Evolutionary conservation across 2,797 vertebrate genomes (phyloP), one percentile per base, ranked within the genome.

Genomic region (Acipenser transmontanus): DNA sequence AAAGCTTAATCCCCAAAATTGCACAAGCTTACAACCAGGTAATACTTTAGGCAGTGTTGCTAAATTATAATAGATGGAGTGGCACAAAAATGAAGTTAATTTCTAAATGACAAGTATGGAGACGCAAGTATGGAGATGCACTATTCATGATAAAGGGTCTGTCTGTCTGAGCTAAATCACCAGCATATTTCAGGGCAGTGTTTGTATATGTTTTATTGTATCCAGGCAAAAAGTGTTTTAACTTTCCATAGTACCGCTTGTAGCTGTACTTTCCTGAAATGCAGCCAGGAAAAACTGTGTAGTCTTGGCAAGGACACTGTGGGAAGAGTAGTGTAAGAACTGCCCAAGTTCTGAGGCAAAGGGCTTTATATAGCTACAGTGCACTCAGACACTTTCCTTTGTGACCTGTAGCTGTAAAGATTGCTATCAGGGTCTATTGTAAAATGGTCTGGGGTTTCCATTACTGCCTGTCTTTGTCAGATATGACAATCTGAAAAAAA

Each of bases 261-360:
- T 81, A 95, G 93, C 90, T 89, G 91, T 87, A 91, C 87, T 97
- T 97, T 99, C 94, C 97, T 99, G 96, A 97, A 95, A 71, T 70
- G 64, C 75, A 77, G 94, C 97, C 97, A 99, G 97, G 97, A 99
- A 99, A 94, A 92, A 94, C 77, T 92, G 92, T 84, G 93, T 91
- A 89, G 87, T 84, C 87, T 92, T 94, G 92, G 93, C 92, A 92
- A 86, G 76, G 78, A 78, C 84, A 86, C 85, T 93, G 91, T 95
- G 94, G 93, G 95, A 96, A 93, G 92, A 82, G 87, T 86, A 82
- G 81, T 79, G 87, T 72, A 87, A 82, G 85, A 85, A 82, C 81
- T 84, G 80, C 80, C 81, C 80, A 81, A 79, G 81, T 81, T 80
- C 80, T 76, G 78, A 77, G 80, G 84, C 82, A 77, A 74, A 82